Base-by-base conservation (phyloP, 2,888 invertebrate genomes). In the Ophioninae sp. region DNA sequence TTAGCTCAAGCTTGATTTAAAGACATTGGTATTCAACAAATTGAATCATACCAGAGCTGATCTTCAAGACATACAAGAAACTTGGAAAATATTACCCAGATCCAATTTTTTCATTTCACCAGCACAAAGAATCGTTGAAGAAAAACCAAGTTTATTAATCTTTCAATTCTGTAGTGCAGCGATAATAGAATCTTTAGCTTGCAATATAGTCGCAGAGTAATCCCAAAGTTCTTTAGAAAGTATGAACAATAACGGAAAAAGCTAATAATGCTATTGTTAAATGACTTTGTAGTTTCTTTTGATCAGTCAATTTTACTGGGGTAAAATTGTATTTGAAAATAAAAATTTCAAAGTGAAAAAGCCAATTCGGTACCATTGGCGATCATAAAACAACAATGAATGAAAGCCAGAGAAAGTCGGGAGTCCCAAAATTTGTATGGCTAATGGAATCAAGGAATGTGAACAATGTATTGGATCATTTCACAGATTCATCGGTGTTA, bases 401-500 rank as follows among this genome's bases (percentile, higher is more conserved):
- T 50, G 50, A 50, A 50, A 10, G 10, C 50, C 50, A 50, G 50
- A 8, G 3, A 13, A 50, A 50, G 10, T 1, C 13, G 3, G 10
- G 13, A 50, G 50, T 50, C 50, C 5, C 50, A 13, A 50, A 50
- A 13, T 50, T 10, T 50, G 10, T 13, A 13, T 50, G 50, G 50
- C 50, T 3, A 50, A 50, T 50, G 13, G 10, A 50, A 13, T 50
- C 10, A 13, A 50, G 50, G 13, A 13, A 50, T 50, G 13, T 10
- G 50, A 50, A 50, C 50, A 50, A 50, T 50, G 50, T 50, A 17
- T 50, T 13, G 50, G 50, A 50, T 17, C 50, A 50, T 50, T 30
- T 68, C 67, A n/a, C 65, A 90, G 90, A 89, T 80, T 85, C 88
- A 41, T 90, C 90, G 6, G 70, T 84, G 39, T 80, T 85, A 50